Base-by-base conservation (phyloP, 2,888 invertebrate genomes). In the Phaonia tiefii region DNA sequence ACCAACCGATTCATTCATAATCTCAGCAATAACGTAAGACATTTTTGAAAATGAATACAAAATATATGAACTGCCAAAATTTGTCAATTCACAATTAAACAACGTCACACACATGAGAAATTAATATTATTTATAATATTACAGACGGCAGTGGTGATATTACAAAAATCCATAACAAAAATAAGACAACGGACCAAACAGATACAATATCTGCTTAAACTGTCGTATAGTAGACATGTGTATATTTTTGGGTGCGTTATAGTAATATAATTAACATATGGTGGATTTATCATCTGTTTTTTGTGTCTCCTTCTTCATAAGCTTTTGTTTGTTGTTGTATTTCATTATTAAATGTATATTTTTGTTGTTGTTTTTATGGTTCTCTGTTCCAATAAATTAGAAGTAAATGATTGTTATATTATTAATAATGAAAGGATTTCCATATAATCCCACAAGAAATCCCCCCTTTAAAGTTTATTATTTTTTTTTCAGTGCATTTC, bases 261-360 rank as follows among this genome's bases (percentile, higher is more conserved):
- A 46, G 20, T 69, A 72, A 78, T 78, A 65, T 37, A 78, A 73
- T 78, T 69, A 58, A 75, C 67, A 72, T 46, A 69, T 76, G 26
- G 15, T 42, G 58, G 58, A 67, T 67, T 75, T 69, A 69, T 73
- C 26, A 51, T 42, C 13, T 31, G 31, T 31, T 22, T 80, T 25
- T 25, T 49, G 49, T 25, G 13, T 4, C 25, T 54, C 10, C 25
- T 54, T 54, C 25, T 54, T 54, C 25, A 31, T n/a, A 31, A 3
- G 3, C 31, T 31, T 31, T 31, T 8, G 8, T 5, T 31, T 31
- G 8, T 31, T 5, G 8, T 5, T 5, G 8, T 31, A 31, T 31
- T 31, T 31, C 31, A 31, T 31, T 5, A n/a, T n/a, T n/a, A n/a
- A n/a, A n/a, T n/a, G n/a, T n/a, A n/a, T n/a, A n/a, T n/a, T n/a